Evolutionary conservation across 1,140 invertebrate genomes (phyloP).

Genomic region (Lethrus apterus): DNA sequence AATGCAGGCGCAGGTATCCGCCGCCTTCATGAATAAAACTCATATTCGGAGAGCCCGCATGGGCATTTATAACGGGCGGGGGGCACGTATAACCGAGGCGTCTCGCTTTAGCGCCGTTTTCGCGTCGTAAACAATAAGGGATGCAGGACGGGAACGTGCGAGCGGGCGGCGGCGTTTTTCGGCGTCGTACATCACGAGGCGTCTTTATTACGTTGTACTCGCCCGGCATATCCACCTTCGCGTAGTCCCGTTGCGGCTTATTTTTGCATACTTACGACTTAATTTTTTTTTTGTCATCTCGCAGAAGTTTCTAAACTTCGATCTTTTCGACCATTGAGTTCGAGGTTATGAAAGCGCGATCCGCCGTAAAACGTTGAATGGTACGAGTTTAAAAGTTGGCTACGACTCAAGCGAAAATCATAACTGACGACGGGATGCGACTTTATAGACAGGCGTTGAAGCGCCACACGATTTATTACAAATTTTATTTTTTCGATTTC

Average conservation of each 20-base stretch:
- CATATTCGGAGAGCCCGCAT: constrained; percentile 19
- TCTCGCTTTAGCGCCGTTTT: neutral
- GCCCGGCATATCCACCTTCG: constrained; percentile 14
- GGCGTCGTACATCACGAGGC: constrained; percentile 21
- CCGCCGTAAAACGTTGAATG: no score
- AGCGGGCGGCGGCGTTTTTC: neutral
- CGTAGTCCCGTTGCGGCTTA: no score
- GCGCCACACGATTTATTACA: no score
- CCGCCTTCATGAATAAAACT: constrained; percentile 33
- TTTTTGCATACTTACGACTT: constrained; percentile 24
- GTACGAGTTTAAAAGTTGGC: no score
- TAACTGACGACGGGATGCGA: no score
- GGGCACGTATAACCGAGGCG: neutral
- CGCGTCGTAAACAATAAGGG: neutral
- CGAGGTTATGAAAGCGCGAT: no score
- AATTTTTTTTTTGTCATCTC: no score
- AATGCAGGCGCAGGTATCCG: constrained; percentile 30
- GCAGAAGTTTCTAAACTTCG: no score
- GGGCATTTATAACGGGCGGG: neutral
- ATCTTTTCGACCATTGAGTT: no score
- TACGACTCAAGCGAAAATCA: no score
- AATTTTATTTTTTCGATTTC: no score
- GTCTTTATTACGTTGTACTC: constrained; percentile 23
- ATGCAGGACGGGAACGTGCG: neutral
- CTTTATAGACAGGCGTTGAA: no score